Base-by-base conservation (phyloP, 1,140 invertebrate species). In the Uloborus diversus region DNA sequence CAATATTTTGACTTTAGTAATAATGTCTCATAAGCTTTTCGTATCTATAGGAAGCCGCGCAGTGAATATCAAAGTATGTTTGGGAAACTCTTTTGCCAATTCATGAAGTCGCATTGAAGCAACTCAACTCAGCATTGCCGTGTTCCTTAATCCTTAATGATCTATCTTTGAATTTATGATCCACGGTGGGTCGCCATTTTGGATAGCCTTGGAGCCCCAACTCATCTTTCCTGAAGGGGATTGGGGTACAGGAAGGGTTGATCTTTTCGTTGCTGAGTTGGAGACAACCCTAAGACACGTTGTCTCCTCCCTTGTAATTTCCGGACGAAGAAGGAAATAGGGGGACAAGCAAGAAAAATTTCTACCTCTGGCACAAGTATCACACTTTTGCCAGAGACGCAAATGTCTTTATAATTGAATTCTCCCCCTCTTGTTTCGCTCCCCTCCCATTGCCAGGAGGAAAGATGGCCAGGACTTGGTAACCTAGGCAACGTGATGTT, bases 381-480 rank as follows among this genome's bases (percentile, higher is more conserved):
- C 73, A 78, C 73, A 78, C 73, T 78, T 78, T 78, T 78, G 61
- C 73, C 37, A 14, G 47, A 51, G 73, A 65, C 73, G 61, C 73
- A 78, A 78, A 78, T 78, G 73, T 78, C 73, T 78, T 78, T 78
- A 65, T 78, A 78, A 78, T 78, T 78, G 73, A 78, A 78, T 78
- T 78, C 73, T 56, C 73, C 25, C 32, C 49, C 73, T n/a, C 25
- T 30, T 30, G 17, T n/a, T 35, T 23, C 51, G 49, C 69, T 62
- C 23, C 30, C 35, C 35, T 35, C 32, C 30, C 14, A 9, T 17
- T 20, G 13, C 59, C 20, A 9, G 25, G 51, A 68, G 56, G 33
- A 56, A 56, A 69, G 69, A 65, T 65, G 73, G 73, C 62, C 73
- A 66, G 73, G 70, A 73, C 70, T 73, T 66, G 42, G 73, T 78